Base-by-base conservation (phyloP, 1,140 invertebrate species). In the Contarinia nasturtii region DNA sequence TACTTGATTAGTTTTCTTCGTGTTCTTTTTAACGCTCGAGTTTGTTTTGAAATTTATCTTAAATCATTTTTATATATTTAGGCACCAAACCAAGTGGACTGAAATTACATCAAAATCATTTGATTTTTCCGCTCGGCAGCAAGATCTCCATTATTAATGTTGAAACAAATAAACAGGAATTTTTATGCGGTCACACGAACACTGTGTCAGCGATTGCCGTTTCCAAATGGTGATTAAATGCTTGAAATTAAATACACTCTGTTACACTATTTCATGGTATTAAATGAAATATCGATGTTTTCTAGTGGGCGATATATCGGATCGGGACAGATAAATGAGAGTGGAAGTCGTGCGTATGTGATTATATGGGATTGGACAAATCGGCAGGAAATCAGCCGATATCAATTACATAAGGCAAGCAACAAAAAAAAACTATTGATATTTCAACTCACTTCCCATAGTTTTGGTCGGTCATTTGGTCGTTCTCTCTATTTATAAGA, bases 291-390 rank as follows among this genome's bases (percentile, higher is more conserved):
- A 8, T 33, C 5, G 34, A 17, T 33, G 43, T n/a, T 3, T 4
- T 70, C 72, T 2, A 71, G 72, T 51, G 89, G 89, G 37, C 76
- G 76, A 21, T 86, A 77, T 54, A 65, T 94, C 33, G 89, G 84
- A 18, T 88, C 87, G 10, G 89, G 90, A 0, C 86, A 92, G 64
- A 75, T 85, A 11, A 93, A 84, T 57, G 79, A 90, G 55, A 85
- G 88, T 59, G 89, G 88, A 7, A 92, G 91, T 59, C 88, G 86
- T 72, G 82, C 88, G 5, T 72, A 72, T 50, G 79, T 88, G 0
- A 88, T 90, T 52, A 60, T 95, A 15, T 95, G 89, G 88, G 76
- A 90, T 57, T 92, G 81, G 56, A 69, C 77, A 7, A 70, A 67
- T 37, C 73, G 70, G 49, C 66, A 62, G 33, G 59, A 77, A 41